A percentile compares a stretch with the other conserved stretches of the same genome.
Evolutionary conservation across 2,113 vertebrate species (phyloP).

Genomic region (Perccottus glenii): DNA sequence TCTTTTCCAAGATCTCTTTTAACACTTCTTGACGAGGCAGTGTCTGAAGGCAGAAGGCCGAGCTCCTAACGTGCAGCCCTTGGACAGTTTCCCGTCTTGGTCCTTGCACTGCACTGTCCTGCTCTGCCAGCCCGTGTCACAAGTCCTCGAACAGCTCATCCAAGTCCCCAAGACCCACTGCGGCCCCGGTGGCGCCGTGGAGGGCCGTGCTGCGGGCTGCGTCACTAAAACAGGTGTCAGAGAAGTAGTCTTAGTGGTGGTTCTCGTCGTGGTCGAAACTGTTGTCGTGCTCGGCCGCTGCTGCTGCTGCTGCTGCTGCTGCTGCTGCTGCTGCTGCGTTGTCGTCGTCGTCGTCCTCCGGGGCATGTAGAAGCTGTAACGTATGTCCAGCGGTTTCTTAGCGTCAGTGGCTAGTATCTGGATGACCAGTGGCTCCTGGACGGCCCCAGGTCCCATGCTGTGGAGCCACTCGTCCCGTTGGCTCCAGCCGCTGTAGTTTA

Average conservation of each 20-base stretch:
- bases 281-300: conserved; percentile 31
- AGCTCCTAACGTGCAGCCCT: conserved; percentile 84
- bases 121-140: conserved; percentile 97
- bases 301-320: conserved; percentile 31
- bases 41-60: conserved; percentile 95
- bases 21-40: conserved; percentile 93
- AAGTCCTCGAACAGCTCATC: conserved; percentile 95
- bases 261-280: conserved; percentile 41
- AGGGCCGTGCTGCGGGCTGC: conserved; percentile 45
- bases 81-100: conserved; percentile 85
- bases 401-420: conserved; percentile 94
- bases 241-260: conserved; percentile 39
- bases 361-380: conserved; percentile 94
- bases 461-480: conserved; percentile 92
- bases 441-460: conserved; percentile 90
- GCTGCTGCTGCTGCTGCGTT: conserved; percentile 48
- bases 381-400: conserved; percentile 88
- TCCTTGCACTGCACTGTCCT: conserved; percentile 97
- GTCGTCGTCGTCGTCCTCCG: conserved; percentile 74
- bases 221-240: conserved; percentile 67
- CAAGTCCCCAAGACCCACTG: conserved; percentile 91
- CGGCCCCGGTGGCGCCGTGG: conserved; percentile 64
- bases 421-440: conserved; percentile 85
- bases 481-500: conserved; percentile 99
- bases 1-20: conserved; percentile 47